phyloP scores from a whole-genome alignment of 2,113 vertebrate genomes.

The Blennius ocellaris region DNA sequence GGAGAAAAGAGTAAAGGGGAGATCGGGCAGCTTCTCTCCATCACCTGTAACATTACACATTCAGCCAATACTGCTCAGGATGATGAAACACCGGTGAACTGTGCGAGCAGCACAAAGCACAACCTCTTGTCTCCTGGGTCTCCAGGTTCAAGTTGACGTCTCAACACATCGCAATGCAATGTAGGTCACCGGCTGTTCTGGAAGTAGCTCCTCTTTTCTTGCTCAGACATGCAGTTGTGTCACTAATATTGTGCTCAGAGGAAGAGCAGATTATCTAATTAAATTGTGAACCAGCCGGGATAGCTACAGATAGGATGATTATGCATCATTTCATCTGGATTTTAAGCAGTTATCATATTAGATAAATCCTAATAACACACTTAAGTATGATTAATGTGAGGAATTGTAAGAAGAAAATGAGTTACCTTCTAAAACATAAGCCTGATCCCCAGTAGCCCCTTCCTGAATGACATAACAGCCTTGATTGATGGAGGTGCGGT shows the following conservation, averaged over 20 bases:
- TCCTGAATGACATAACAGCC: conserved; percentile 79
- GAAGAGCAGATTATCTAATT: neutral
- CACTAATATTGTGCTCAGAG: neutral
- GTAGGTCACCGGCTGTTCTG: conserved; percentile 14
- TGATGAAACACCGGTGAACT: conserved; percentile 5
- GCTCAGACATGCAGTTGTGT: conserved; percentile 1
- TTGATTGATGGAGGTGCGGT: conserved; percentile 69
- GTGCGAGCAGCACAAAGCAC: neutral
- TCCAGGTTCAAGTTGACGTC: conserved; percentile 36
- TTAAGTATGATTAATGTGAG: conserved; percentile 23
- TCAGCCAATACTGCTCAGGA: conserved; percentile 11
- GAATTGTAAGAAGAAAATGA: conserved; percentile 6
- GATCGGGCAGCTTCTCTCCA: neutral
- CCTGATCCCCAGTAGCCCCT: conserved; percentile 75
- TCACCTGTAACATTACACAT: conserved; percentile 27
- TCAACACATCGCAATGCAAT: conserved; percentile 25
- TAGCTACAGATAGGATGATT: conserved; percentile 2
- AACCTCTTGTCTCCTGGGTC: neutral
- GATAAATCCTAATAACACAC: conserved; percentile 19
- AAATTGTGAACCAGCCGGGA: neutral
- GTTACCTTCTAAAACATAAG: conserved; percentile 85
- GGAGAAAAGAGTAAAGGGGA: neutral
- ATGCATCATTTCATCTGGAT: neutral
- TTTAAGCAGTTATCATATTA: conserved; percentile 10
- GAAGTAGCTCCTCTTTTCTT: neutral